A percentile compares a stretch with the other conserved stretches of the same genome.
These are phyloP conservation scores for Chrosomus eos DNA, from an alignment of 2,797 vertebrate genomes.

Conservation along the genomic window DNA sequence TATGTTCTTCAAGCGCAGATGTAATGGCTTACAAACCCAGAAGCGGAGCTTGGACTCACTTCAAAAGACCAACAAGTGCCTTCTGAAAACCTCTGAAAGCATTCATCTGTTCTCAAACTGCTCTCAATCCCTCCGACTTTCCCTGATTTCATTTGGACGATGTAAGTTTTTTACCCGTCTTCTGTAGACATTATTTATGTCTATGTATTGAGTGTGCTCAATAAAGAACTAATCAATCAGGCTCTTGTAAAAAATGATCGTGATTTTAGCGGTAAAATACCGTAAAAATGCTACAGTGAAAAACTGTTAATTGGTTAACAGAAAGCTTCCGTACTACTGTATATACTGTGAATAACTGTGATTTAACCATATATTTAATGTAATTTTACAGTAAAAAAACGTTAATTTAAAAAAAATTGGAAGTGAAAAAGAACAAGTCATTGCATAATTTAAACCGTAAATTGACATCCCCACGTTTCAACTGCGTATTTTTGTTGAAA, in stretches of 20 bases:
- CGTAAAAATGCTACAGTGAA: too few relatives aligned
- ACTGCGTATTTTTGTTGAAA: too few relatives aligned
- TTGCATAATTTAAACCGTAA: too few relatives aligned
- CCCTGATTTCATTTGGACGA: background rate
- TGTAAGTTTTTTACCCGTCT: background rate
- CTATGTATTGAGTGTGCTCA: background rate
- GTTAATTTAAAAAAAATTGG: accelerated
- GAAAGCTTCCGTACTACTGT: too few relatives aligned
- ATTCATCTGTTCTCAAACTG: background rate
- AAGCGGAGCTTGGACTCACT: background rate
- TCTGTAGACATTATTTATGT: background rate
- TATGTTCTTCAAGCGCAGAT: background rate
- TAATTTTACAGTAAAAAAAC: too few relatives aligned
- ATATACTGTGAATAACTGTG: too few relatives aligned
- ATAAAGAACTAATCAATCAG: background rate
- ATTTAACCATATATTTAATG: too few relatives aligned
- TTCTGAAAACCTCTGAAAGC: background rate
- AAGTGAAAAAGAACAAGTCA: too few relatives aligned
- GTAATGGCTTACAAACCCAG: background rate
- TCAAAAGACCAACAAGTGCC: background rate
- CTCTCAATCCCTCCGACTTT: background rate
- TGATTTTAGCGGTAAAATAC: too few relatives aligned
- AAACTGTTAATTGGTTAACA: too few relatives aligned
- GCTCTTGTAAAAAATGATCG: too few relatives aligned
- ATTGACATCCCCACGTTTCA: too few relatives aligned